A percentile compares a stretch with the other conserved stretches of the same genome.
Conservation (phyloP, 2,113 vertebrate species). For the Stegastes partitus region DNA sequence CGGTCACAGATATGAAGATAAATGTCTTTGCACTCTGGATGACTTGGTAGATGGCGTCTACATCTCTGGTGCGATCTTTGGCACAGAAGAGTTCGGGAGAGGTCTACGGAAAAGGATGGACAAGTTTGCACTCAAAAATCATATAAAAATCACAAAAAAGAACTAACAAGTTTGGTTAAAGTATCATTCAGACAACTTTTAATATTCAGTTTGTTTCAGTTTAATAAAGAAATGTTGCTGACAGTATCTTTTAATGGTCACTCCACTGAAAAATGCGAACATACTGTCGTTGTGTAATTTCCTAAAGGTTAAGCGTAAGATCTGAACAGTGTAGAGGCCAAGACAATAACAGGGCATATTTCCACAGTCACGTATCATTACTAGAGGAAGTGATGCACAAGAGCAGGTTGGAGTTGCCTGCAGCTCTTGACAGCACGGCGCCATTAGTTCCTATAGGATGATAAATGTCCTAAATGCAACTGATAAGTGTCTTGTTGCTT, state of each 20-base stretch:
- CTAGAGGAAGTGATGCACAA: constrained; percentile 1
- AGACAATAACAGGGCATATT: constrained; percentile 14
- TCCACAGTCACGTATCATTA: constrained; percentile 32
- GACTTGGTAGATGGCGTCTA: constrained; percentile 79
- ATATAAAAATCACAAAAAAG: neutral
- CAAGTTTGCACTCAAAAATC: neutral
- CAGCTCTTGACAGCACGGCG: constrained; percentile 50
- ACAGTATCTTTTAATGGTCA: neutral
- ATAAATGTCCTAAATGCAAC: constrained; percentile 63
- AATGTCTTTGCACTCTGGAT: constrained; percentile 77
- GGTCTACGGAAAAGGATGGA: constrained; percentile 62
- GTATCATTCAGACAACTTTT: neutral
- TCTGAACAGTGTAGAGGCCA: neutral
- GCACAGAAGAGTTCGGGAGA: constrained; percentile 78
- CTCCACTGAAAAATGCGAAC: neutral
- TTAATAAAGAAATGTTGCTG: neutral
- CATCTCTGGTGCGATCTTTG: constrained; percentile 76
- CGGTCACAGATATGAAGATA: constrained; percentile 78
- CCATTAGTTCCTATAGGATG: constrained; percentile 61
- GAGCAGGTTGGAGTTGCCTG: constrained; percentile 33
- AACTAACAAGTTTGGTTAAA: neutral
- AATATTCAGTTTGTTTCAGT: neutral
- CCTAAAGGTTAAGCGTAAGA: neutral
- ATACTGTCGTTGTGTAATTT: too few species aligned
- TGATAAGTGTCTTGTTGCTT: constrained; percentile 56